Base-by-base conservation (phyloP, 2,113 vertebrate genomes). In the Nibea albiflora region DNA sequence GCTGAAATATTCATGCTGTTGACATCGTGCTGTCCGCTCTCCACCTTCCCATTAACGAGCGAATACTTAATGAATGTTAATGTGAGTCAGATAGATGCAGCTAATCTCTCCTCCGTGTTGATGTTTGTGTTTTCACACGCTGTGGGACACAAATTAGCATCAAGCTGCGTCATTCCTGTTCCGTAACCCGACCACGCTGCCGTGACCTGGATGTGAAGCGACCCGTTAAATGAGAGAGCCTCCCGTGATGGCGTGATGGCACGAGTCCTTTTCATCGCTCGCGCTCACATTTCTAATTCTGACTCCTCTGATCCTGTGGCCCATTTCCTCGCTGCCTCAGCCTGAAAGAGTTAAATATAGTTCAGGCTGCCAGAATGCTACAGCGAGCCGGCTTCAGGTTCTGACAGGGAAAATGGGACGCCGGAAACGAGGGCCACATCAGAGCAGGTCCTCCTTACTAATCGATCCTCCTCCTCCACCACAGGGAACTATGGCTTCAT, bases 401-500 rank as follows among this genome's bases (percentile, higher is more conserved):
- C 82, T 49, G 54, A 78, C 5, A 17, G 56, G 54, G 74, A 47
- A 92, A 88, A 72, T 67, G 66, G 74, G 86, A 72, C 83, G 2
- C 16, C 0, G 35, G 44, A 89, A 89, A 86, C 26, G n/a, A 61
- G 86, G 73, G 76, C 61, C 76, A 60, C 31, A 68, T 85, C 54
- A 66, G 60, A 78, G 60, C 66, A 44, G 64, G 17, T 70, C 60
- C 20, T 66, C 2, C 3, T 64, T 16, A 2, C 54, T 86, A 47
- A 85, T 68, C 42, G 64, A 78, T 49, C 57, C 26, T 14, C 11
- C 67, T 28, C 1, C 11, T 46, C 14, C 46, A 26, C 72, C 12
- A 8, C 53, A 95, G 96, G 96, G 44, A 96, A 96, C 87, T 96
- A 95, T 15, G 95, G 96, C 46, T 95, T 95, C 91, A 89, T 96